Evolutionary conservation across 2,113 vertebrate species (phyloP).

Genomic region (Hypanus sabinus): DNA sequence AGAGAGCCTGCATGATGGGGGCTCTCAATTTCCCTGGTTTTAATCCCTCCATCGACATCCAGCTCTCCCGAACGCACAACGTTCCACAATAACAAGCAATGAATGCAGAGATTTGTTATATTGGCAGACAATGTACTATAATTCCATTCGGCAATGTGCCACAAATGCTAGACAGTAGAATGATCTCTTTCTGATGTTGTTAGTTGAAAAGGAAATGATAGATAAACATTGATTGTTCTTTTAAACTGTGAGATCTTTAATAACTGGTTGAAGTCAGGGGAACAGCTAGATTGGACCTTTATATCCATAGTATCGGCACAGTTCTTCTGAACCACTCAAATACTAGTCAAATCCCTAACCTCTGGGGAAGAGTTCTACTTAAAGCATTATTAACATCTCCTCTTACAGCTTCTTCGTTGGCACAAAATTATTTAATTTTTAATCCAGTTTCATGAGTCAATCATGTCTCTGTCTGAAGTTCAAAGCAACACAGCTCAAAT

Average conservation of each 20-base stretch:
- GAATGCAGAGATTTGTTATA: neutral
- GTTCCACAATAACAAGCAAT: too few species aligned
- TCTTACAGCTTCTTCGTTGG: neutral
- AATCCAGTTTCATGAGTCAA: neutral
- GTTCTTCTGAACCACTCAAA: neutral
- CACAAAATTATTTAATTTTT: neutral
- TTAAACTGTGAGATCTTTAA: neutral
- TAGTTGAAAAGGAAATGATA: neutral
- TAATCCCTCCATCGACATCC: too few species aligned
- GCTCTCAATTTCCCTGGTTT: too few species aligned
- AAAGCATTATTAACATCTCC: neutral
- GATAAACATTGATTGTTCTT: neutral
- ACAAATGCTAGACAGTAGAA: neutral
- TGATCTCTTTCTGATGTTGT: neutral
- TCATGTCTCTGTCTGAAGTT: too few species aligned
- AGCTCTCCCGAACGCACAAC: too few species aligned
- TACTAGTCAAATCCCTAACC: neutral
- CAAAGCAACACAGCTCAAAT: too few species aligned
- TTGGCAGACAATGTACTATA: neutral
- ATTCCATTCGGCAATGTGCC: neutral
- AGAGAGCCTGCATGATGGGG: too few species aligned
- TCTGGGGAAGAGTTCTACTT: neutral
- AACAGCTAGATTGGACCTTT: neutral
- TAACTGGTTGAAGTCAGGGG: neutral
- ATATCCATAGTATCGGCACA: neutral